Conservation (phyloP, 1,140 invertebrate genomes). For the Euschistus heros region DNA sequence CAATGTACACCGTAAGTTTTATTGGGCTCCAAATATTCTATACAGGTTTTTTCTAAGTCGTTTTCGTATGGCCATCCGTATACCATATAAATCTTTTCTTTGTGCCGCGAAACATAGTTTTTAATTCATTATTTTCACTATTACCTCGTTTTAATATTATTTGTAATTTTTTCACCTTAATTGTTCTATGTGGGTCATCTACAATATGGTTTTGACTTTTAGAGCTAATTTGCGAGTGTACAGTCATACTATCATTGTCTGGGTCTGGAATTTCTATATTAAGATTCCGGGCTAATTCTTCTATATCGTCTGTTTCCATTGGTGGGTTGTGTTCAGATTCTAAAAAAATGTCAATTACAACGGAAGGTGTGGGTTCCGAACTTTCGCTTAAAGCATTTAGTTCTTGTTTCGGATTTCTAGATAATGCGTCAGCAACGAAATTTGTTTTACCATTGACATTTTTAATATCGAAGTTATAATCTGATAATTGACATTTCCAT, state of each 20-base stretch:
- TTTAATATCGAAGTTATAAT: too few species aligned
- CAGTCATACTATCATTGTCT: neutral
- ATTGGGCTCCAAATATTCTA: constrained; percentile 3
- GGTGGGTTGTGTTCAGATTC: neutral
- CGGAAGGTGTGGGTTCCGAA: too few species aligned
- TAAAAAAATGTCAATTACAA: neutral
- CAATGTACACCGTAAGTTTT: constrained; percentile 19
- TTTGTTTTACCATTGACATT: too few species aligned
- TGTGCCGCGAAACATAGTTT: too few species aligned
- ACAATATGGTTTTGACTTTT: neutral
- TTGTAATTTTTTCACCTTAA: neutral
- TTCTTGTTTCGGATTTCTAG: too few species aligned
- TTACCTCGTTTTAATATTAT: neutral
- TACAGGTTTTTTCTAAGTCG: neutral
- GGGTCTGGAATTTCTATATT: neutral
- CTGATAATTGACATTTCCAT: too few species aligned
- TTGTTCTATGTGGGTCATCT: neutral
- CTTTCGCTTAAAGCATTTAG: too few species aligned
- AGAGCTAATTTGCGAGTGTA: neutral
- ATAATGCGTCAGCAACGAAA: too few species aligned
- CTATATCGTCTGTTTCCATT: neutral
- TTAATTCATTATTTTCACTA: too few species aligned
- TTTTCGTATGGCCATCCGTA: neutral
- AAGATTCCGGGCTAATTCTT: neutral
- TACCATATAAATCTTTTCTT: neutral